Evolutionary conservation across 1,140 invertebrate genomes (phyloP), one percentile per base, ranked within the genome.

Genomic region (Heliconius himera): DNA sequence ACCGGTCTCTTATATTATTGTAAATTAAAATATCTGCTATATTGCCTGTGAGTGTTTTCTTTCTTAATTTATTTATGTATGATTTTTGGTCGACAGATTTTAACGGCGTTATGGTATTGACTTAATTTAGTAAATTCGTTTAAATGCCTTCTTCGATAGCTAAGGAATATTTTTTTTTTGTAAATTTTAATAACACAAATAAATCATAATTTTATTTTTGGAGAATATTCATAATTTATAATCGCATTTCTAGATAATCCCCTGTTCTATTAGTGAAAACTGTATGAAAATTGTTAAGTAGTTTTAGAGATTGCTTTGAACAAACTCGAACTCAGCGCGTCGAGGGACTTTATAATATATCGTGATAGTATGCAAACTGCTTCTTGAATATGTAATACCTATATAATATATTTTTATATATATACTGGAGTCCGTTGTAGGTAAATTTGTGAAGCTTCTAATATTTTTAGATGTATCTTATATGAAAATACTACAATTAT

Each of bases 221-320:
- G 8, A 60, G n/a, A 22, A 60, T 60, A 60, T 60, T 22, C 22
- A 26, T 11, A 9, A 60, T 26, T 13, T 60, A 22, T 60, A 60
- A n/a, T 60, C 22, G n/a, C 56, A 3, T 22, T n/a, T n/a, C n/a
- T 60, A 60, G 56, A 60, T 60, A 60, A 60, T 60, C 56, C 22
- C 22, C 22, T 60, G 9, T 60, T 22, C 5, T 60, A n/a, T 26
- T 60, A 60, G n/a, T 26, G n/a, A 60, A 60, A 60, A 26, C 56
- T 60, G 56, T 11, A 60, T 60, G 56, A 60, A 60, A 66, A 66
- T 66, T 29, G 22, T 66, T 66, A 66, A 66, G 60, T 66, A 66
- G 60, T 66, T 66, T 66, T 29, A 66, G 60, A 13, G n/a, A 51
- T 51, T 20, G 49, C 49, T 51, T 51, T 20, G 49, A 20, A 51